phyloP scores from a whole-genome alignment of 2,888 invertebrate species.

The Balanococcus diminutus region DNA sequence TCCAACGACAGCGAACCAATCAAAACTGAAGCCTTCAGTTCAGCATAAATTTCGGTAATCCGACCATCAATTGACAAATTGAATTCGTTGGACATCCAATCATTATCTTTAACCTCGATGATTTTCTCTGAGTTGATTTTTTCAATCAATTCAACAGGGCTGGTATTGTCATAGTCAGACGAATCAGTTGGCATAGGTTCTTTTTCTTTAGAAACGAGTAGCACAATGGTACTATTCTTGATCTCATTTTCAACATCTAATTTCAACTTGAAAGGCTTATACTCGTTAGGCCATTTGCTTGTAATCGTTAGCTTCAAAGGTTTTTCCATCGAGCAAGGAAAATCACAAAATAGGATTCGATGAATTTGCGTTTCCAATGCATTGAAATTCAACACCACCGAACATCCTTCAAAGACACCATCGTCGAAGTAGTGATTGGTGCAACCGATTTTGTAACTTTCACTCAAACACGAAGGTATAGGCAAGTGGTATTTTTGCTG shows the following conservation, averaged over 20 bases:
- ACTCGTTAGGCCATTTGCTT: neutral
- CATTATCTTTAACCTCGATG: neutral
- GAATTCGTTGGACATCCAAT: slow-evolving; percentile 30
- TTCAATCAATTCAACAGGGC: neutral
- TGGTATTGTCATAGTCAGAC: slow-evolving; percentile 1
- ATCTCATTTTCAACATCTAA: slow-evolving; percentile 19
- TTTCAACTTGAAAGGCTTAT: slow-evolving; percentile 4
- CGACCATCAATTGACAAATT: neutral
- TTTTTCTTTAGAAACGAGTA: neutral
- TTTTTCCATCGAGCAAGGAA: neutral
- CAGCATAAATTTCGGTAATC: slow-evolving; percentile 23
- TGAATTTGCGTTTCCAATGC: slow-evolving; percentile 8
- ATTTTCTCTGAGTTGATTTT: slow-evolving; percentile 2
- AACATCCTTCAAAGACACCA: slow-evolving; percentile 51
- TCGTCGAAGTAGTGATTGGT: slow-evolving; percentile 42
- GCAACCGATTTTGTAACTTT: slow-evolving; percentile 49
- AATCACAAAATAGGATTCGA: slow-evolving; percentile 43
- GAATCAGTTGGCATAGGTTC: neutral
- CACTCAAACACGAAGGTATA: slow-evolving; percentile 51
- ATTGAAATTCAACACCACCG: slow-evolving; percentile 47
- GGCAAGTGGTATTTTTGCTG: slow-evolving; percentile 52
- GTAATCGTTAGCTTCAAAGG: slow-evolving; percentile 4
- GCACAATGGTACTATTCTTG: neutral
- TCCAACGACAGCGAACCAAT: neutral
- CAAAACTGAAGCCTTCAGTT: neutral